Conservation (phyloP, 2,797 vertebrate species). For the Xyrichtys novacula region DNA sequence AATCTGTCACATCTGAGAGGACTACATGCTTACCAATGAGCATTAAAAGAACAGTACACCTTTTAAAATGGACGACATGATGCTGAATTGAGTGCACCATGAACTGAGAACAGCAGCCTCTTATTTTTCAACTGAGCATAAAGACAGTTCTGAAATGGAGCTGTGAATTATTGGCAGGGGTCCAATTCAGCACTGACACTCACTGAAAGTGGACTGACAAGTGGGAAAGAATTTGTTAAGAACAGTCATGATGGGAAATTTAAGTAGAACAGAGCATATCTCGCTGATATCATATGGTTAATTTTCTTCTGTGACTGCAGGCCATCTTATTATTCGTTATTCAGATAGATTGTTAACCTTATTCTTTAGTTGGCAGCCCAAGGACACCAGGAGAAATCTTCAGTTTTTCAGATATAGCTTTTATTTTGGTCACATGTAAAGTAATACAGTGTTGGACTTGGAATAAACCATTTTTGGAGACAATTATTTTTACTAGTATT, state of each 20-base stretch:
- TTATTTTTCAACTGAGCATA: background rate
- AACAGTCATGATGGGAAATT: conserved; percentile 3
- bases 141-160: conserved; percentile 36
- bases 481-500: background rate
- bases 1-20: conserved; percentile 30
- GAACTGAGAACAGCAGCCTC: conserved; percentile 7
- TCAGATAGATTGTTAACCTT: conserved; percentile 36
- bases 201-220: background rate
- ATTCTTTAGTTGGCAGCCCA: no score
- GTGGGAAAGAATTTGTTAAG: conserved; percentile 22
- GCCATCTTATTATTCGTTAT: no score
- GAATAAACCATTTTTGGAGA: no score
- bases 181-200: background rate
- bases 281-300: conserved; percentile 40
- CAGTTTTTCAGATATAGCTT: no score
- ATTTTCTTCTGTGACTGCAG: conserved; percentile 32
- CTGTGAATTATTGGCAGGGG: conserved; percentile 20
- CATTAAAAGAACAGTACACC: conserved; percentile 24
- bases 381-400: no score
- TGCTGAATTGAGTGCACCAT: conserved; percentile 4
- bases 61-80: conserved; percentile 27
- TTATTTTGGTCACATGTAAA: no score
- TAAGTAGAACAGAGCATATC: conserved; percentile 30
- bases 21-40: conserved; percentile 36
- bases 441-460: no score